A percentile compares a stretch with the other conserved stretches of the same genome.
Evolutionary conservation across 1,140 invertebrate species (phyloP).

Genomic region (Mycetomoellerius zeteki): DNA sequence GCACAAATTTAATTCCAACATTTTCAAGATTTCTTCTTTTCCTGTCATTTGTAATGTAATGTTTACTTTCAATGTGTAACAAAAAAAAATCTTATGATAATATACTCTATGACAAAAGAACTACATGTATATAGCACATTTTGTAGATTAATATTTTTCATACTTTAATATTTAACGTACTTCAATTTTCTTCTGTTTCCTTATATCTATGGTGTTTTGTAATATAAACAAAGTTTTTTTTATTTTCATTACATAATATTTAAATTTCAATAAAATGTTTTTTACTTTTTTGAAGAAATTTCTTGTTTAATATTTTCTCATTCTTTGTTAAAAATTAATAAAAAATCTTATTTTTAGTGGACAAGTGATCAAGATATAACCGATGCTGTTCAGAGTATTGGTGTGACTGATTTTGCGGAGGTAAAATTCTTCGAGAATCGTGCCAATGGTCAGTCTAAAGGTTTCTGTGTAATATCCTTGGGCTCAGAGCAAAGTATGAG

Average conservation of each 20-base stretch:
- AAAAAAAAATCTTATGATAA: not conserved
- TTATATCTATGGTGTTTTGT: not conserved
- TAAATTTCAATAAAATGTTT: not conserved
- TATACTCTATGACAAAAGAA: not conserved
- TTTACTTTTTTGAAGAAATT: not conserved
- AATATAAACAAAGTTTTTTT: not conserved
- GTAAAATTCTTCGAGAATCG: constrained; percentile 99
- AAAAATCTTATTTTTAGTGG: constrained; percentile 91
- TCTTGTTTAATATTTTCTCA: not conserved
- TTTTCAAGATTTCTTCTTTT: constrained; percentile 14
- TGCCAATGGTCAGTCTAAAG: constrained; percentile 99
- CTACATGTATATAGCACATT: not conserved
- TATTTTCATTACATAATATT: not conserved
- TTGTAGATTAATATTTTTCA: not conserved
- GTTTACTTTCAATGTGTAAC: constrained; percentile 14
- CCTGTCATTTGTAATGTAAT: constrained; percentile 30
- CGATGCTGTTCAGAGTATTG: constrained; percentile 94
- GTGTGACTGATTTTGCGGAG: constrained; percentile 97
- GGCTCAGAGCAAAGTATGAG: constrained; percentile 97
- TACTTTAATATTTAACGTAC: not conserved
- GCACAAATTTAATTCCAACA: constrained; percentile 15
- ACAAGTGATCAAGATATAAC: constrained; percentile 98
- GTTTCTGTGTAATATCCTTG: constrained; percentile 97
- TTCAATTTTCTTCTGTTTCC: not conserved
- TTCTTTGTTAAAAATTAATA: not conserved